Evolutionary conservation across 2,888 invertebrate genomes (phyloP).

Genomic region (Willowsia nigromaculata): DNA sequence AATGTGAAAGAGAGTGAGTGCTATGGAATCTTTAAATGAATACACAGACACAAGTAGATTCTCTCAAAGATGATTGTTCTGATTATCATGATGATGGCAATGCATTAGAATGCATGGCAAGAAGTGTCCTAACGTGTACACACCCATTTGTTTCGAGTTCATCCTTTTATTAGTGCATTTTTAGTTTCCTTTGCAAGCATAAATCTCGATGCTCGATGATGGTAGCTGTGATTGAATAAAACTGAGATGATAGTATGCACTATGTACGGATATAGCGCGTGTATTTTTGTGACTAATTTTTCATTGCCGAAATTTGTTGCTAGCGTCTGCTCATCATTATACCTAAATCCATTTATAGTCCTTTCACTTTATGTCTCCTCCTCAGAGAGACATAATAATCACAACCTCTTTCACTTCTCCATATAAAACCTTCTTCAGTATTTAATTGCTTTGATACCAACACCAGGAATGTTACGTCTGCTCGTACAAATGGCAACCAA

Average conservation of each 20-base stretch:
- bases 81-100: not conserved
- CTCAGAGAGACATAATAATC: not conserved
- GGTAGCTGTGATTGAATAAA: not conserved
- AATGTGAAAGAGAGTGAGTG: not conserved
- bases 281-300: slow-evolving; percentile 14
- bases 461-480: not conserved
- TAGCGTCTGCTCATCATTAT: not conserved
- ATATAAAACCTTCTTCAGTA: not conserved
- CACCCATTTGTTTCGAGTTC: not conserved
- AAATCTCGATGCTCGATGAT: not conserved
- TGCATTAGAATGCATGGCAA: too few species aligned
- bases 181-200: not conserved
- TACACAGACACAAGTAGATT: not conserved
- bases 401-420: too few species aligned
- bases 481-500: too few species aligned
- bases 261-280: too few species aligned
- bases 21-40: not conserved
- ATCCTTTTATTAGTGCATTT: not conserved
- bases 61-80: not conserved
- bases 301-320: not conserved
- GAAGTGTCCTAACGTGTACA: not conserved
- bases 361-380: not conserved
- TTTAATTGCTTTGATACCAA: not conserved
- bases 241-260: not conserved
- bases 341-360: not conserved